Evolutionary conservation across 2,888 invertebrate genomes (phyloP), one percentile per base, ranked within the genome.

Genomic region (Nysson spinosus): DNA sequence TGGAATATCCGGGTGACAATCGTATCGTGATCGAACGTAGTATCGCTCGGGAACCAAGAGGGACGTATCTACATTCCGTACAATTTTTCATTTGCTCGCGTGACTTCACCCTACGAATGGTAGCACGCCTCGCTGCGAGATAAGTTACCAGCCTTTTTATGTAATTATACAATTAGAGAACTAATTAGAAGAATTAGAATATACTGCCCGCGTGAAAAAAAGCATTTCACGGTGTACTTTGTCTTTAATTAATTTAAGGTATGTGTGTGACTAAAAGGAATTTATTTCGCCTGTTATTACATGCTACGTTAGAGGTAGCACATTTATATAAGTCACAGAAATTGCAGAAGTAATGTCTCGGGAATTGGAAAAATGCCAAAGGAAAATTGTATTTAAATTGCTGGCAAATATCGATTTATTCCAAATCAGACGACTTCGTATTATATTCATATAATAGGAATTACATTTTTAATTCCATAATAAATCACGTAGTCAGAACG

Each of bases 1-100:
- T 63, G 69, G 71, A 60, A 73, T 75, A 71, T 70, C 69, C 75
- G 73, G 71, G 70, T 73, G 70, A 75, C 73, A 69, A 77, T 76
- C 72, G 66, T 64, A 70, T 72, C 63, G 52, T 65, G 68, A 69
- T 68, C 54, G 58, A 42, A 35, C 50, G 39, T 51, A 12, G 51
- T 64, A 68, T 64, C 68, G 64, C 39, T 64, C 37, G 63, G 50
- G 35, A 35, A 52, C 66, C 20, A 5, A 14, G 34, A n/a, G 61
- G 46, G 46, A 42, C 37, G 16, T 49, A 55, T 62, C 69, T 57
- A 55, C 57, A 54, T 51, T 57, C 44, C 54, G n/a, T 35, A 19
- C 37, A 24, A 54, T 64, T 64, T 68, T 57, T 51, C 64, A 51
- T 44, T 50, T 16, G 26, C 34, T 62, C 57, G 44, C 62, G 57